Conservation (phyloP, 2,888 invertebrate species). For the Gasteruption jaculator region DNA sequence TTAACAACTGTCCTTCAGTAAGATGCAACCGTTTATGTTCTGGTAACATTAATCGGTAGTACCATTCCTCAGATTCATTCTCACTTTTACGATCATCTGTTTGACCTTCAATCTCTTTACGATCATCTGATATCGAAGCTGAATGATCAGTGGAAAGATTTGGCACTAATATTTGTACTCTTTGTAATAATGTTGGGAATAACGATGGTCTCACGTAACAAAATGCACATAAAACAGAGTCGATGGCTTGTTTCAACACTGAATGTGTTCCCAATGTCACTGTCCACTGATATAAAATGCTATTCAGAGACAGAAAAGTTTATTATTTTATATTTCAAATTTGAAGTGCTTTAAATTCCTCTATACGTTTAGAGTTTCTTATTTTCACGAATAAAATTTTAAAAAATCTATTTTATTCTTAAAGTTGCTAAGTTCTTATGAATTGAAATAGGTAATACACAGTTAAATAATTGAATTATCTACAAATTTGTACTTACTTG, state of each 20-base stretch:
- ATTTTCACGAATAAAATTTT: too few relatives aligned
- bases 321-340: too few relatives aligned
- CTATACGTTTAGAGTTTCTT: too few relatives aligned
- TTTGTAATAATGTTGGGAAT: constrained; percentile 69
- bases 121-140: constrained; percentile 60
- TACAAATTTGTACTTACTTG: constrained; percentile 51
- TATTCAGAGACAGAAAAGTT: constrained; percentile 29
- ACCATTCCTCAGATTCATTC: constrained; percentile 55
- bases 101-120: constrained; percentile 58
- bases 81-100: constrained; percentile 69
- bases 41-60: constrained; percentile 57
- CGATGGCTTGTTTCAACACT: constrained; percentile 78
- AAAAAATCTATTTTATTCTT: background rate
- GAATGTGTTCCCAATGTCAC: constrained; percentile 65
- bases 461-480: background rate
- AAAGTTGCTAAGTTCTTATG: constrained; percentile 2
- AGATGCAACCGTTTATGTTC: constrained; percentile 57
- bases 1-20: constrained; percentile 66
- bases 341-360: too few relatives aligned
- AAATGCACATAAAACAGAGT: constrained; percentile 79
- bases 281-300: constrained; percentile 73
- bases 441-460: constrained; percentile 8
- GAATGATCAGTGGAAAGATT: constrained; percentile 54
- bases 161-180: constrained; percentile 63
- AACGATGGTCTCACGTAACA: constrained; percentile 78